Conservation (phyloP, 2,113 vertebrate species). For the Phylloscopus trochilus region DNA sequence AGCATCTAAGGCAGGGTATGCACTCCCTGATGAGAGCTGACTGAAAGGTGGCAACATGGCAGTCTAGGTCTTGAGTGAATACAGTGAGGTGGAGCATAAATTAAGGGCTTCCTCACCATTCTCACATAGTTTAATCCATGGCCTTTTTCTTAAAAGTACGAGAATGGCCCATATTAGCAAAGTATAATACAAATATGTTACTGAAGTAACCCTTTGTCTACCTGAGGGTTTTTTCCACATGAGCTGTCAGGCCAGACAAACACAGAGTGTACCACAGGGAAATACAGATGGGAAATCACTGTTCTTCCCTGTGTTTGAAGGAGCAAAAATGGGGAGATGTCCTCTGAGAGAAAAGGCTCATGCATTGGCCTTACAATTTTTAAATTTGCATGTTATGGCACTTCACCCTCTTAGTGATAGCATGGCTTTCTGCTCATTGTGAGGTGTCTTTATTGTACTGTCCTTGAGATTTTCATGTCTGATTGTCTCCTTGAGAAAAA, state of each 20-base stretch:
- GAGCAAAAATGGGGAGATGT: background rate
- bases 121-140: background rate
- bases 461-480: background rate
- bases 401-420: background rate
- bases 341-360: background rate
- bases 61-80: background rate
- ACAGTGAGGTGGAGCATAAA: background rate
- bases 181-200: background rate
- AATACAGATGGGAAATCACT: background rate
- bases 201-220: background rate
- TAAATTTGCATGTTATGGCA: background rate
- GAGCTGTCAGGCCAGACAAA: background rate
- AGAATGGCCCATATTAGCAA: background rate
- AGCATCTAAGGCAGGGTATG: background rate
- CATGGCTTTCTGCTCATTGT: background rate
- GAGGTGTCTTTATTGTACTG: background rate
- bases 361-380: background rate
- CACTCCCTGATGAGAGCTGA: background rate
- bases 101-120: background rate
- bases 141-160: background rate
- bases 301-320: background rate
- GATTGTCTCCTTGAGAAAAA: background rate
- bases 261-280: accelerated
- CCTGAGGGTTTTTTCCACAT: background rate
- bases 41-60: background rate